Conservation (phyloP, 1,140 invertebrate genomes). For the Harlomillsia oculata region DNA sequence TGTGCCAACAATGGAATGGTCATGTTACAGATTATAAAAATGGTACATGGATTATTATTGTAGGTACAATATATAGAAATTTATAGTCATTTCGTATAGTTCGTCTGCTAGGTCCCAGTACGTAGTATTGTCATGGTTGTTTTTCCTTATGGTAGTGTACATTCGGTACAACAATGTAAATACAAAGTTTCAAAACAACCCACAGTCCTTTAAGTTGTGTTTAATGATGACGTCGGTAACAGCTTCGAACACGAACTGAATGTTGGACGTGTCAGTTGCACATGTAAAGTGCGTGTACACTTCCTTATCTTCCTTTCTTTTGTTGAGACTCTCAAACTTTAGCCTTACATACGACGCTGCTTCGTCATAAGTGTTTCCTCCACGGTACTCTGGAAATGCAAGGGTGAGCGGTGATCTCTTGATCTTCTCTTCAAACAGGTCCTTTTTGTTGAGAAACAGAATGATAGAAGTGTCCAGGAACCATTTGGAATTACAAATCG, state of each 20-base stretch:
- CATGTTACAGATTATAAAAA: background rate
- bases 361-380: constrained; percentile 74
- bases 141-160: too few species aligned
- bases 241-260: constrained; percentile 84
- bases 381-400: constrained; percentile 88
- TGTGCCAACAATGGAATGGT: background rate
- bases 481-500: constrained; percentile 97
- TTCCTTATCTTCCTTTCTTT: constrained; percentile 75
- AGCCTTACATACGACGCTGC: constrained; percentile 77
- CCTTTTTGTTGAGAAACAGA: constrained; percentile 92
- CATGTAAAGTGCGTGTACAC: constrained; percentile 88
- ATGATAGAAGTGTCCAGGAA: constrained; percentile 97
- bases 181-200: constrained; percentile 52
- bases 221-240: constrained; percentile 89
- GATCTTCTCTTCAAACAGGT: constrained; percentile 91
- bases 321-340: constrained; percentile 81
- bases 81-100: background rate
- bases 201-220: constrained; percentile 86
- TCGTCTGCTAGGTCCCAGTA: background rate
- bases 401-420: constrained; percentile 81
- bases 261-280: constrained; percentile 83
- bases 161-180: constrained; percentile 7
- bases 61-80: background rate
- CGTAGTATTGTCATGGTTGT: too few species aligned
- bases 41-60: background rate